Evolutionary conservation across 1,140 invertebrate genomes (phyloP).

Genomic region (Lamellibrachia luymesi): DNA sequence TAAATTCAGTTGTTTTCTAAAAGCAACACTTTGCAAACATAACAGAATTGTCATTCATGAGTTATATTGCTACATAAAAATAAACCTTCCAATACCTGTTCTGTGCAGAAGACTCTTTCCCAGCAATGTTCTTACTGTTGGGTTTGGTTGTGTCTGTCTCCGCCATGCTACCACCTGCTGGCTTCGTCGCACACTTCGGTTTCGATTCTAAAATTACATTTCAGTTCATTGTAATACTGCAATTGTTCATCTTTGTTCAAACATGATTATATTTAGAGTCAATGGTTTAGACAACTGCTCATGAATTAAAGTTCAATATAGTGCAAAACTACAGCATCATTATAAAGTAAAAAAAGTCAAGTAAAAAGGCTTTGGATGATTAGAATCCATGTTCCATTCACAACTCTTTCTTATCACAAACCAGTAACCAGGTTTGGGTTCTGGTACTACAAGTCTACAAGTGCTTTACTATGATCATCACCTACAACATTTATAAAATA

Average conservation of each 20-base stretch:
- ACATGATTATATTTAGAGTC: neutral
- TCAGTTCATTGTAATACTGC: neutral
- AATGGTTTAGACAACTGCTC: neutral
- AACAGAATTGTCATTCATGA: neutral
- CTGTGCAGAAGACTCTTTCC: neutral
- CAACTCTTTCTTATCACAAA: no score
- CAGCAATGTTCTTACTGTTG: neutral
- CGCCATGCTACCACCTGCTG: neutral
- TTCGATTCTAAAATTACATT: neutral
- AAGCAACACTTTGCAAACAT: no score
- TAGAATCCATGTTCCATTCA: no score
- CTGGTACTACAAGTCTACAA: no score
- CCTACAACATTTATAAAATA: no score
- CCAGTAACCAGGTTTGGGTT: no score
- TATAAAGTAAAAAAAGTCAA: no score
- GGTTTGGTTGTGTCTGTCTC: neutral
- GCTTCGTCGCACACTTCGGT: neutral
- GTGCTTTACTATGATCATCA: no score
- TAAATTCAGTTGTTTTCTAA: no score
- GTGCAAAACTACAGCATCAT: no score
- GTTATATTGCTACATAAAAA: neutral
- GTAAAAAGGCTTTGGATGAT: no score
- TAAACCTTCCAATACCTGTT: slow-evolving; percentile 11
- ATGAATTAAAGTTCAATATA: no score
- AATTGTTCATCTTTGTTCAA: neutral